Evolutionary conservation across 2,888 invertebrate species (phyloP).

Genomic region (Drosophila nigritarsus): DNA sequence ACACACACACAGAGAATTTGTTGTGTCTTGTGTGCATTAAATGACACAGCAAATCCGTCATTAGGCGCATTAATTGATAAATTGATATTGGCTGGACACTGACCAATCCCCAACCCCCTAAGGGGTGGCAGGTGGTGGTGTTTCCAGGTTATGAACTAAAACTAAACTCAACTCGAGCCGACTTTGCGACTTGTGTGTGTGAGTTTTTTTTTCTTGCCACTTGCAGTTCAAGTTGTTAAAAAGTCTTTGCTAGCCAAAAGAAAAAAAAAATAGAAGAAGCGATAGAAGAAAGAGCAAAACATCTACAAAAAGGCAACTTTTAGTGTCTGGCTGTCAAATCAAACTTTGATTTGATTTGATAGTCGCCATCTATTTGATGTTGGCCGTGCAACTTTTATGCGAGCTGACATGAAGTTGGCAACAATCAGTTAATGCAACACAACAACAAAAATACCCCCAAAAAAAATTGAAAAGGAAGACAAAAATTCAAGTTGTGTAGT

Average conservation of each 20-base stretch:
- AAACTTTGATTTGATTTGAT: slow-evolving; percentile 78
- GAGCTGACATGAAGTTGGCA: slow-evolving; percentile 68
- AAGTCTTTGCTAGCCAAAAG: slow-evolving; percentile 41
- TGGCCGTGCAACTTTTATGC: slow-evolving; percentile 67
- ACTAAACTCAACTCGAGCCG: slow-evolving; percentile 19
- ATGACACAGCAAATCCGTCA: slow-evolving; percentile 77
- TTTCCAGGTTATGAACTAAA: slow-evolving; percentile 38
- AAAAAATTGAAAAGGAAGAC: background rate
- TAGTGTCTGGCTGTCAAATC: slow-evolving; percentile 75
- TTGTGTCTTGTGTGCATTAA: slow-evolving; percentile 62
- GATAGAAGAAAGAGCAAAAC: background rate
- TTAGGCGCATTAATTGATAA: slow-evolving; percentile 77
- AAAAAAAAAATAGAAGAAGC: slow-evolving; percentile 27
- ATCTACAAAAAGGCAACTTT: slow-evolving; percentile 17
- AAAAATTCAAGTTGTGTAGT: slow-evolving; percentile 29
- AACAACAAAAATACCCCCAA: background rate
- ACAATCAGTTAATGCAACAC: slow-evolving; percentile 74
- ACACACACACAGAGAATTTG: slow-evolving; percentile 19
- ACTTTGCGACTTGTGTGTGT: slow-evolving; percentile 33
- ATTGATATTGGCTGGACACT: slow-evolving; percentile 70
- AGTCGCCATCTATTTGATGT: slow-evolving; percentile 24
- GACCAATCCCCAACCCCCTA: background rate
- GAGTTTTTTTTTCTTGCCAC: slow-evolving; percentile 41
- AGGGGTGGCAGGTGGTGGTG: slow-evolving; percentile 1
- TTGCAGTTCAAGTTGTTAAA: slow-evolving; percentile 67